phyloP scores from a whole-genome alignment of 1,140 invertebrate species.

The Drosophila sproati region DNA sequence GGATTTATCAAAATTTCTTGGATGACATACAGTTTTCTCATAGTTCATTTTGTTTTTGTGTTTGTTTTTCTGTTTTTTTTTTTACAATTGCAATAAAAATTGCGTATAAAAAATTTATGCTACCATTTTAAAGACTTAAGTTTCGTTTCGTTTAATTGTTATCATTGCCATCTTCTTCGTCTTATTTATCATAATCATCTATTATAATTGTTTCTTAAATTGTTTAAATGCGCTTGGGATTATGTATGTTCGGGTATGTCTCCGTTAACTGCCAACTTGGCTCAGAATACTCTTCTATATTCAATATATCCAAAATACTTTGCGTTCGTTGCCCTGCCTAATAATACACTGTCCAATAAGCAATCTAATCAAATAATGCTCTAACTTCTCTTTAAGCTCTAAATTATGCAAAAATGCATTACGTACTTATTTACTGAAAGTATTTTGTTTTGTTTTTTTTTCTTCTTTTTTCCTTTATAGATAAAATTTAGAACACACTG shows the following conservation, averaged over 20 bases:
- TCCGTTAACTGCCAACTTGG: conserved; percentile 47
- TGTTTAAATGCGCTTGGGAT: conserved; percentile 73
- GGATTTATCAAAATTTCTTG: conserved; percentile 42
- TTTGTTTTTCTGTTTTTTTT: conserved; percentile 15
- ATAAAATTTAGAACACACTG: conserved; percentile 9
- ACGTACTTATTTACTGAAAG: conserved; percentile 35
- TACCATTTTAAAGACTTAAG: conserved; percentile 69
- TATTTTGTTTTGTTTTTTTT: conserved; percentile 4
- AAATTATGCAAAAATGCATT: conserved; percentile 56
- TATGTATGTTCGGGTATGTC: conserved; percentile 78
- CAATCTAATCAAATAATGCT: conserved; percentile 61
- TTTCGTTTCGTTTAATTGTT: conserved; percentile 67
- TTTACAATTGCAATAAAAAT: conserved; percentile 80
- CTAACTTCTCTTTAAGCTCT: conserved; percentile 56
- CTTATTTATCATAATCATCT: neutral
- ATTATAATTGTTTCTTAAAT: neutral
- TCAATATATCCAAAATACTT: conserved; percentile 32
- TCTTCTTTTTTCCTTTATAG: no score
- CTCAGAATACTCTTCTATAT: conserved; percentile 53
- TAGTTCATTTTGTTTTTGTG: conserved; percentile 44
- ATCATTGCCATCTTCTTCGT: conserved; percentile 51
- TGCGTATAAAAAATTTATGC: conserved; percentile 80
- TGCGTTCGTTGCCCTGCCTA: conserved; percentile 62
- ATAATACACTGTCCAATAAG: conserved; percentile 56
- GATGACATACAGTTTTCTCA: conserved; percentile 55